A percentile compares a stretch with the other conserved stretches of the same genome.
Evolutionary conservation across 2,797 vertebrate species (phyloP).

Genomic region (Brotula barbata): DNA sequence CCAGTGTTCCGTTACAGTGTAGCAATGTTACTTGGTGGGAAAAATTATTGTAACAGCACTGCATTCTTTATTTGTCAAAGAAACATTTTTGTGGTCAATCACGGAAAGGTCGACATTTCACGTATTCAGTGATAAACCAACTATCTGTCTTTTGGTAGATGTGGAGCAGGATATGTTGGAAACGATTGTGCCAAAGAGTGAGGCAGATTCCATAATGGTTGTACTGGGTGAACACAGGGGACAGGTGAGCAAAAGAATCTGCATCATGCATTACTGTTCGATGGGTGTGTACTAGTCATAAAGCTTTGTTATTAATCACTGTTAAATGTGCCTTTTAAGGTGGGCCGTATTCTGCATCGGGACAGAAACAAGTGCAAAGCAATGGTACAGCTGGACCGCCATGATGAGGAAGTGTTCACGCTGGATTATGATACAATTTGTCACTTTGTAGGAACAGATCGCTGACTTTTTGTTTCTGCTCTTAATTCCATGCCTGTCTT

Average conservation of each 20-base stretch:
- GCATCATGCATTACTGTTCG: not conserved
- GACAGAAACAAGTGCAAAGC: constrained; percentile 82
- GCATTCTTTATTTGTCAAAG: too few species aligned
- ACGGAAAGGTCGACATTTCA: too few species aligned
- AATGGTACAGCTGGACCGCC: constrained; percentile 84
- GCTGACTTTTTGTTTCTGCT: constrained; percentile 34
- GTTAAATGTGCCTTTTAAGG: constrained; percentile 61
- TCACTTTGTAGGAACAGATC: constrained; percentile 83
- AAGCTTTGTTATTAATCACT: not conserved
- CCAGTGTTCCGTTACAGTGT: too few species aligned
- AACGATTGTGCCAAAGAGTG: constrained; percentile 86
- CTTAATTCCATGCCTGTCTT: not conserved
- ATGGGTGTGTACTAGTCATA: not conserved
- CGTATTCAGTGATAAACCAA: not conserved
- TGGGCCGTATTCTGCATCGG: constrained; percentile 84
- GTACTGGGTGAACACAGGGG: constrained; percentile 77
- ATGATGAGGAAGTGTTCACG: constrained; percentile 79
- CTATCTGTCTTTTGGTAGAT: constrained; percentile 64
- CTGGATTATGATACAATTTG: constrained; percentile 88
- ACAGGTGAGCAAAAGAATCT: constrained; percentile 64
- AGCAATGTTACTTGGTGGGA: too few species aligned
- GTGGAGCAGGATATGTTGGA: constrained; percentile 88
- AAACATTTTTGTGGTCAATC: too few species aligned
- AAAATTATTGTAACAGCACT: too few species aligned
- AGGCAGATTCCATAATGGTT: constrained; percentile 76